Conservation (phyloP, 1,140 invertebrate genomes). For the Macrocentrus cingulum region DNA sequence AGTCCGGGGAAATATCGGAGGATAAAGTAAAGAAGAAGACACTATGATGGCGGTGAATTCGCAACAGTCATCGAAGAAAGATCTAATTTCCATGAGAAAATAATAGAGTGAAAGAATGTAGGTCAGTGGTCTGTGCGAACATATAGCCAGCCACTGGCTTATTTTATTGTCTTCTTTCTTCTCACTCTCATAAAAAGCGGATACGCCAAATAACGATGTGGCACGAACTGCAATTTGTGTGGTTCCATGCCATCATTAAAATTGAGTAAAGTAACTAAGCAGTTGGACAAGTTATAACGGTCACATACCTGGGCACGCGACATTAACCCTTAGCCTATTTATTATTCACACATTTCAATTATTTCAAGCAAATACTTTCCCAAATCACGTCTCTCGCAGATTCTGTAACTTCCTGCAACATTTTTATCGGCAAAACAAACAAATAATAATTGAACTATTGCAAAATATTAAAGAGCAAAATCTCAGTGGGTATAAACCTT, state of each 20-base stretch:
- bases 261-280: slow-evolving; percentile 1
- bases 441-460: too few species aligned
- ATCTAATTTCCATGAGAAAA: neutral
- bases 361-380: too few species aligned
- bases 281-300: neutral
- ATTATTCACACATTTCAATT: neutral
- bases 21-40: too few species aligned
- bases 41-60: too few species aligned
- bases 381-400: too few species aligned
- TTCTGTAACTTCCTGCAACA: too few species aligned
- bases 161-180: neutral
- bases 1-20: too few species aligned
- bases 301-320: neutral
- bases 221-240: slow-evolving; percentile 20
- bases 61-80: too few species aligned
- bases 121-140: neutral
- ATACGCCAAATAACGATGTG: slow-evolving; percentile 20
- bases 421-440: too few species aligned
- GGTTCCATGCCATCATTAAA: slow-evolving; percentile 12
- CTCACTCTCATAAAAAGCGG: slow-evolving; percentile 7
- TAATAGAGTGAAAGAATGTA: neutral
- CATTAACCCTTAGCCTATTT: neutral
- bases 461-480: slow-evolving; percentile 5
- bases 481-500: slow-evolving; percentile 7
- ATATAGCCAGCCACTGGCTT: neutral